Conservation (phyloP, 2,797 vertebrate species). For the Apodemus agrarius region DNA sequence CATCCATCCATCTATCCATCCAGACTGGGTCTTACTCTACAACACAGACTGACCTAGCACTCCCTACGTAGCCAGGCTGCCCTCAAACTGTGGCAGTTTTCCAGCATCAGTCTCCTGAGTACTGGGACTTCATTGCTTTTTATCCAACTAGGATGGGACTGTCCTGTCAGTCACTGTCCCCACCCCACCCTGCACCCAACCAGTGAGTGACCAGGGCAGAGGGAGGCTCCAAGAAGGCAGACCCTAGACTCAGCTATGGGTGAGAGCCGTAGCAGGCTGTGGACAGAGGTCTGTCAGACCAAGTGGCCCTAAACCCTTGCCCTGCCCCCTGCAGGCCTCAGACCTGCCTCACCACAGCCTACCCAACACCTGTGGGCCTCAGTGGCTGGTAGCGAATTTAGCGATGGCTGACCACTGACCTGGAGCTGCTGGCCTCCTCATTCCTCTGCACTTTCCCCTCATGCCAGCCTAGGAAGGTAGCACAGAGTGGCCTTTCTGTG, state of each 20-base stretch:
- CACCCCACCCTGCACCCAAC: neutral
- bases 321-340: neutral
- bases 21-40: neutral
- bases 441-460: too few relatives aligned
- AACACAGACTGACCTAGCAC: neutral
- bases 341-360: neutral
- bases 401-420: too few relatives aligned
- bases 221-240: neutral
- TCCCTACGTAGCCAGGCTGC: neutral
- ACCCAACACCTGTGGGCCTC: too few relatives aligned
- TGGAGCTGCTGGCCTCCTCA: too few relatives aligned
- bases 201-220: neutral
- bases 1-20: neutral
- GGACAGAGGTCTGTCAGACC: neutral
- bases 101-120: neutral
- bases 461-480: accelerated
- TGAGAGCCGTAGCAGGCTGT: too few relatives aligned
- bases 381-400: neutral
- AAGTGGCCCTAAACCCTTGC: neutral
- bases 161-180: neutral
- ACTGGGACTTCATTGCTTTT: neutral
- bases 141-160: neutral
- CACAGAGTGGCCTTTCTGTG: neutral
- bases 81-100: neutral
- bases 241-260: accelerated